phyloP scores from a whole-genome alignment of 1,140 invertebrate genomes.

The Drosophila malerkotliana region DNA sequence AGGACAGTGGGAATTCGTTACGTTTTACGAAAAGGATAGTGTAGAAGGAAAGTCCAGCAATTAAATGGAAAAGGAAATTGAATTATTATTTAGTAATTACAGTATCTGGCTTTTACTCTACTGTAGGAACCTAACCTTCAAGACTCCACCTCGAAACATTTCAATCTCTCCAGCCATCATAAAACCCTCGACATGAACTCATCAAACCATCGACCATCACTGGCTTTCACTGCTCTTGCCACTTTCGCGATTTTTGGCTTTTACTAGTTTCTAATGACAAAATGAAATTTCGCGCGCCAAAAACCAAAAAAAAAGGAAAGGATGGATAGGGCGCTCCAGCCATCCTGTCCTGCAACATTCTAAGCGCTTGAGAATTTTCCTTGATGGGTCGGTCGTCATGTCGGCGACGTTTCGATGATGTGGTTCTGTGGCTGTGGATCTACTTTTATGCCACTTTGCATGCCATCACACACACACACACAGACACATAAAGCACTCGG shows the following conservation, averaged over 20 bases:
- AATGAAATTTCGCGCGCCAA: slow-evolving; percentile 60
- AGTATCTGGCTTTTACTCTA: no score
- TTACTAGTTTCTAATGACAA: slow-evolving; percentile 80
- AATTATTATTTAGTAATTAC: background rate
- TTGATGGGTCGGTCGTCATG: slow-evolving; percentile 59
- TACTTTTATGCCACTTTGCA: slow-evolving; percentile 81
- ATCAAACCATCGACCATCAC: slow-evolving; percentile 25
- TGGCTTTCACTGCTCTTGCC: slow-evolving; percentile 26
- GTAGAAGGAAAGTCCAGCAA: slow-evolving; percentile 15
- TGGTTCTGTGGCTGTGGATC: slow-evolving; percentile 51
- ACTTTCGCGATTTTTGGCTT: slow-evolving; percentile 53
- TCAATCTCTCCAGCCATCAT: slow-evolving; percentile 10
- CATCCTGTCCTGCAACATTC: slow-evolving; percentile 61
- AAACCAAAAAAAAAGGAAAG: slow-evolving; percentile 2
- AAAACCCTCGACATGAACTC: slow-evolving; percentile 39
- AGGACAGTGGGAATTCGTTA: slow-evolving; percentile 31
- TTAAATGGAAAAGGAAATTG: slow-evolving; percentile 19
- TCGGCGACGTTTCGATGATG: slow-evolving; percentile 59
- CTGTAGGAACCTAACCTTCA: background rate
- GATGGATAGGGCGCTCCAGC: background rate
- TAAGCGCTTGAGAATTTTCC: slow-evolving; percentile 68
- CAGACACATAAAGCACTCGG: slow-evolving; percentile 34
- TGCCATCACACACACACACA: slow-evolving; percentile 42
- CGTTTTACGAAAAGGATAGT: slow-evolving; percentile 16
- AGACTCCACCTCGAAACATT: slow-evolving; percentile 4